Base-by-base conservation (phyloP, 2,888 invertebrate species). In the Rosalia funebris region DNA sequence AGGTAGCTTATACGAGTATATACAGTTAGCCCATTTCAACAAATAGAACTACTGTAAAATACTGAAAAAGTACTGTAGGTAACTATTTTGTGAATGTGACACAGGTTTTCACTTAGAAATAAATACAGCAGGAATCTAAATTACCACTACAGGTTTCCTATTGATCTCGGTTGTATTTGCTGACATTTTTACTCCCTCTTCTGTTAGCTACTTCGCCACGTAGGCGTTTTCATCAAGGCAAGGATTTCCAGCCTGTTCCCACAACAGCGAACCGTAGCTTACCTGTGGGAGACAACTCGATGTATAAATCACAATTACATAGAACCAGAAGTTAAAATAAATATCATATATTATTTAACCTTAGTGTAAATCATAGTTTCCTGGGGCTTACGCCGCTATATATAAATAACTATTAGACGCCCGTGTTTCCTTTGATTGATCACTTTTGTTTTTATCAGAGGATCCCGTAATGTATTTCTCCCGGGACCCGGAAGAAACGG, bases 351-450 rank as follows among this genome's bases (percentile, higher is more conserved):
- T 44, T 25, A 20, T 44, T 25, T 25, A 25, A 2, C 1, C 12
- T 2, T 14, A n/a, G 7, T 19, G 20, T 44, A 44, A 44, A 44
- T 44, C 44, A 44, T 44, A 25, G 25, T 25, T 19, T 19, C 1
- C 10, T 2, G 10, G 10, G 34, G 34, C 3, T 34, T 34, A 34
- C 5, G 10, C 34, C 44, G 20, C 44, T 7, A 25, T 44, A 44
- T 20, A 44, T 44, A 44, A 44, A 25, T 25, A 44, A 44, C 44
- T 44, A 20, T 44, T 19, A 14, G 14, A 9, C n/a, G 20, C 14
- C 20, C 12, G 20, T 44, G 14, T 44, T 25, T 4, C 12, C 34
- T 34, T 34, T 4, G 19, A 42, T 42, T 44, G 20, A 20, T 20
- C 14, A 14, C 7, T 19, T 44, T 3, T 25, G 11, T 44, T 20